Conservation (phyloP, 2,888 invertebrate species). For the Trisateles emortualis region DNA sequence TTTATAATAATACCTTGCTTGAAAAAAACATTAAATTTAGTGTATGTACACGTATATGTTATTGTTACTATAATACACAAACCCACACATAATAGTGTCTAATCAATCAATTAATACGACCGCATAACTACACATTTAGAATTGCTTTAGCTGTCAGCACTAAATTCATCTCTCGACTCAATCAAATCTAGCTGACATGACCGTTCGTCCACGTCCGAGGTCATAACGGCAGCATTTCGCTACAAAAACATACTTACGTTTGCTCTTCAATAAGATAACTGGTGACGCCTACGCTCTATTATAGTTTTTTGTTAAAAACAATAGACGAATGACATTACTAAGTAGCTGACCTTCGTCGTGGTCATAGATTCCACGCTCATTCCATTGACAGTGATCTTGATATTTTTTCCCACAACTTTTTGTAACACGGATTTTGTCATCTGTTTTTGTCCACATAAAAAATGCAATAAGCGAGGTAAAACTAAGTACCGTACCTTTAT, state of each 20-base stretch:
- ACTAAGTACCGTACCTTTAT: conserved; percentile 53
- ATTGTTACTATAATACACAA: no score
- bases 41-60: no score
- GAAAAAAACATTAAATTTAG: no score
- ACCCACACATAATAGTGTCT: not conserved
- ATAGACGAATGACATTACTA: conserved; percentile 28
- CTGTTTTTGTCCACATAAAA: conserved; percentile 60
- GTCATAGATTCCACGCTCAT: conserved; percentile 62
- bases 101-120: not conserved
- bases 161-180: not conserved
- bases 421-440: conserved; percentile 57
- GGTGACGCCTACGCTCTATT: conserved; percentile 12
- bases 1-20: no score
- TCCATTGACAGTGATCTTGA: conserved; percentile 83
- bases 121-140: not conserved
- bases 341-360: conserved; percentile 53
- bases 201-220: no score
- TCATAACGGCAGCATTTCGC: not conserved
- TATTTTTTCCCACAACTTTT: conserved; percentile 65
- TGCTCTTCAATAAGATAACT: conserved; percentile 22
- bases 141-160: not conserved
- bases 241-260: conserved; percentile 8
- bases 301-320: conserved; percentile 40
- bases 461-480: conserved; percentile 58
- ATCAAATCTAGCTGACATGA: conserved; percentile 1